These are phyloP conservation scores for Chirona hameri DNA, from an alignment of 2,888 invertebrate species.

Conservation along the genomic window DNA sequence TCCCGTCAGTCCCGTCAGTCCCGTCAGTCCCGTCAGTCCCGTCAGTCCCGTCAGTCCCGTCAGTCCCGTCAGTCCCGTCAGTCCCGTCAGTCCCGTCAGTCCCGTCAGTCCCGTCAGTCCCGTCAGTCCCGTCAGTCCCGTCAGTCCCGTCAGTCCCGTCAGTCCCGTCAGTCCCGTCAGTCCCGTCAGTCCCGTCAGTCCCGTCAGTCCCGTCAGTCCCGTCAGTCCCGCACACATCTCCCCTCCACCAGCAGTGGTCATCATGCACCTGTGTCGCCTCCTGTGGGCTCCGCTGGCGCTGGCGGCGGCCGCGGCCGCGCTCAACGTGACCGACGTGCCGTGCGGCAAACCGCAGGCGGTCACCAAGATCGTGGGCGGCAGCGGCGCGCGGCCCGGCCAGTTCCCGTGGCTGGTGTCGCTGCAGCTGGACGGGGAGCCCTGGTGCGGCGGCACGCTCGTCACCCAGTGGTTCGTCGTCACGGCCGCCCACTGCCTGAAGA, in stretches of 20 bases:
- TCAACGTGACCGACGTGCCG: constrained; percentile 13
- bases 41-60: too few relatives aligned
- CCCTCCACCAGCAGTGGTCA: background rate
- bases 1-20: too few relatives aligned
- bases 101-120: too few relatives aligned
- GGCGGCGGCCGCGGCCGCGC: background rate
- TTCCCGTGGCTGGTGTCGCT: constrained; percentile 79
- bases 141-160: too few relatives aligned
- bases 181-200: too few relatives aligned
- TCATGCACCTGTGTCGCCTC: background rate
- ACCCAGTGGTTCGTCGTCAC: constrained; percentile 69
- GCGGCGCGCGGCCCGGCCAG: constrained; percentile 64
- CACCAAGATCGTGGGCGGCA: constrained; percentile 66
- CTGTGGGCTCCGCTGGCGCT: background rate
- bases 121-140: too few relatives aligned
- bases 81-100: too few relatives aligned
- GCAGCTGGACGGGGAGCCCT: constrained; percentile 72
- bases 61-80: too few relatives aligned
- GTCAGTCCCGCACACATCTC: too few relatives aligned
- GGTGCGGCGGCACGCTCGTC: constrained; percentile 73
- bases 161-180: too few relatives aligned
- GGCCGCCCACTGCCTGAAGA: constrained; percentile 79
- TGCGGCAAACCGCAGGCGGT: background rate
- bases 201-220: too few relatives aligned
- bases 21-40: too few relatives aligned